Evolutionary conservation across 2,113 vertebrate genomes (phyloP).

Genomic region (Sylvicapra grimmia): DNA sequence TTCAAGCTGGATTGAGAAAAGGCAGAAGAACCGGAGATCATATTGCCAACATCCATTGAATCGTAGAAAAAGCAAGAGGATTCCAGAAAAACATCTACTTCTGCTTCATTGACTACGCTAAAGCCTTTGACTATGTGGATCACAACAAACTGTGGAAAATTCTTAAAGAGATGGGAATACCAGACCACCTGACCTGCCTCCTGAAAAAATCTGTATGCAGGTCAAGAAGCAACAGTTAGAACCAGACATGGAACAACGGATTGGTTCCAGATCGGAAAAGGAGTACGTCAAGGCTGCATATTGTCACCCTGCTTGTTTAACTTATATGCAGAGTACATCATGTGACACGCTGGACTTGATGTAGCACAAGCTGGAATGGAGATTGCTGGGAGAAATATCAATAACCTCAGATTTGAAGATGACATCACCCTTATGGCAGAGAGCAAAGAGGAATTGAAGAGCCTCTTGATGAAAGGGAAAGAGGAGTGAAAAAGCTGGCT

Average conservation of each 20-base stretch:
- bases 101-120: not conserved
- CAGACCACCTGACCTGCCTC: not conserved
- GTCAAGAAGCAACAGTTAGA: not conserved
- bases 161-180: not conserved
- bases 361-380: not conserved
- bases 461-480: not conserved
- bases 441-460: not conserved
- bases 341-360: not conserved
- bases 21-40: not conserved
- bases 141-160: not conserved
- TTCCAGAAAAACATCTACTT: not conserved
- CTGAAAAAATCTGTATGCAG: not conserved
- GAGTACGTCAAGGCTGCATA: not conserved
- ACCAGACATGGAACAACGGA: not conserved
- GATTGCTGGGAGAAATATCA: not conserved
- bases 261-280: not conserved
- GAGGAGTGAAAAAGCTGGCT: not conserved
- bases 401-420: not conserved
- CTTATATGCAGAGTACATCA: not conserved
- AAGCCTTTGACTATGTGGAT: not conserved
- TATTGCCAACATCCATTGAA: accelerated
- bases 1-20: not conserved
- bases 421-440: not conserved
- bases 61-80: not conserved
- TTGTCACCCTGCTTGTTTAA: not conserved